A percentile compares a stretch with the other conserved stretches of the same genome.
phyloP scores from a whole-genome alignment of 1,140 invertebrate genomes.

The Reticulitermes speratus region DNA sequence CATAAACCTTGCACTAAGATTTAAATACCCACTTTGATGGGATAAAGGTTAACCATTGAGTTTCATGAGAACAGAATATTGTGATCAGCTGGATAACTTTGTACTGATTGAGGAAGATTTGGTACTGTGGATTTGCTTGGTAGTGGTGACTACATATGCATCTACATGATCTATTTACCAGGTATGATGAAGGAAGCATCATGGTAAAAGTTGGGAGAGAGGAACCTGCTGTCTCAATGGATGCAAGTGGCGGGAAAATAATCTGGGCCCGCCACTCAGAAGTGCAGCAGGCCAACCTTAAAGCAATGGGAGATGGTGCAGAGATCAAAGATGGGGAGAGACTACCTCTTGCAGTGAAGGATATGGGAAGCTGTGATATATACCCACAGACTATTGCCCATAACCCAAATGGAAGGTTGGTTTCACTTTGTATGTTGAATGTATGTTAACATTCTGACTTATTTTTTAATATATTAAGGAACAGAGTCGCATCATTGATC shows the following conservation, averaged over 20 bases:
- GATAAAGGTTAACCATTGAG: too few species aligned
- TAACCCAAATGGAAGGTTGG: constrained; percentile 92
- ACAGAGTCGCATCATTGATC: not conserved
- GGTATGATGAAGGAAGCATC: constrained; percentile 97
- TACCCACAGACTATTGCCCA: constrained; percentile 98
- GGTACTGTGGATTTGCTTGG: too few species aligned
- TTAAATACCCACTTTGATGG: too few species aligned
- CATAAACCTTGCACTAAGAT: too few species aligned
- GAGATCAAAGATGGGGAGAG: constrained; percentile 90
- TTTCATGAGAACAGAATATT: too few species aligned
- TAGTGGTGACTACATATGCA: too few species aligned
- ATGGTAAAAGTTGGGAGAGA: constrained; percentile 97
- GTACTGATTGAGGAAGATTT: too few species aligned
- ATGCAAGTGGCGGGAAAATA: constrained; percentile 95
- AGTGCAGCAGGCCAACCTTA: constrained; percentile 96
- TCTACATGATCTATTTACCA: constrained; percentile 36
- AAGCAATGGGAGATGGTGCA: constrained; percentile 72
- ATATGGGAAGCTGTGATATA: constrained; percentile 99
- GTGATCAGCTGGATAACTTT: too few species aligned
- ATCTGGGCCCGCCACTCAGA: constrained; percentile 98
- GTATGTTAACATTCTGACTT: too few species aligned
- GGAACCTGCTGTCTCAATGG: constrained; percentile 99
- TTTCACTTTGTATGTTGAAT: too few species aligned
- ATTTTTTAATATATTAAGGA: too few species aligned
- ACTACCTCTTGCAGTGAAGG: constrained; percentile 90